Base-by-base conservation (phyloP, 1,140 invertebrate species). In the Rhyzopertha dominica region DNA sequence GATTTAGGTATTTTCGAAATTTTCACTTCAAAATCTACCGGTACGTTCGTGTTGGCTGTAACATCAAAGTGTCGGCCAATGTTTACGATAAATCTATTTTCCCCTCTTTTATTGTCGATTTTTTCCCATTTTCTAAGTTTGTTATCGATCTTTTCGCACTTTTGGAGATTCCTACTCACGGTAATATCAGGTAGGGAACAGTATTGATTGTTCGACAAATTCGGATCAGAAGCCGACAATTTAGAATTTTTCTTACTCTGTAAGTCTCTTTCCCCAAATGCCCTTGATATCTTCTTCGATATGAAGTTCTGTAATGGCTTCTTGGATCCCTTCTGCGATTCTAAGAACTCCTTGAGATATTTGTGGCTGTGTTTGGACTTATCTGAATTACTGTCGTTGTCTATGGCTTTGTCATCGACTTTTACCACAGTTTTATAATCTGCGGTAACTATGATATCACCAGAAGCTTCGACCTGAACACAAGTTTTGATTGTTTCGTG, bases 101-200 rank as follows among this genome's bases (percentile, higher is more conserved):
- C 53, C 23, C 12, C 39, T 35, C 26, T 26, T 23, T 18, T 40
- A 20, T 43, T 31, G 8, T 43, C 30, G 36, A 37, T 44, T 58
- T 65, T 59, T n/a, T 67, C 62, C 34, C 59, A 72, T 23, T 69
- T 70, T 31, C 79, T 65, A 35, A 81, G 58, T 63, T 81, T 78
- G 30, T 75, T 75, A 62, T 82, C 80, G 53, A 82, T 82, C 51
- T 70, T 73, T 61, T 81, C 79, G 25, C 76, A 81, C 51, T 78
- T 78, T 52, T 75, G 74, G 19, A 81, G 72, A 50, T 74, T 79
- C 56, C 78, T 79, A 37, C 78, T 74, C 22, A 79, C 77, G 32
- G 78, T 78, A 20, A 81, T 77, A 63, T 81, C 79, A 5, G 79
- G 80, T 42, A 82, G 62, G 4, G 79, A 81, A 59, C 79, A 76